Base-by-base conservation (phyloP, 2,888 invertebrate genomes). In the Micoletzkya japonica region DNA sequence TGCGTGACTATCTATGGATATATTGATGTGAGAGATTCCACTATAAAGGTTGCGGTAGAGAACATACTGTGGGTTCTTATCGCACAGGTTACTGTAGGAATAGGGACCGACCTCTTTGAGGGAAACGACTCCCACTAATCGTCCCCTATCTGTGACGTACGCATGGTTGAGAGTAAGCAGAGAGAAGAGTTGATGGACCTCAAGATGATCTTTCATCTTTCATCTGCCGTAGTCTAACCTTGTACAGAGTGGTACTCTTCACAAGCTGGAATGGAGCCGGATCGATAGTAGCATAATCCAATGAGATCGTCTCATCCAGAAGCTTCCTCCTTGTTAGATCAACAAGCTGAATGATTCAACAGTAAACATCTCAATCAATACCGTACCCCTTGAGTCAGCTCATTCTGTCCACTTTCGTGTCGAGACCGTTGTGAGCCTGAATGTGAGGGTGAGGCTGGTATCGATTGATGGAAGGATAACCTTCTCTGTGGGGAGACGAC, bases 81-180 rank as follows among this genome's bases (percentile, higher is more conserved):
- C 20, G 10, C 44, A 44, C 20, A 34, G 32, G 10, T 24, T 17
- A 26, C n/a, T 54, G 10, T 24, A 17, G 7, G n/a, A 54, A 7
- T 24, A 59, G 17, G 57, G n/a, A n/a, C n/a, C 24, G 83, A 93
- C 93, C 90, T 97, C 96, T 87, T 93, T 93, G 0, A 97, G 89
- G 0, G 93, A 94, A 4, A 97, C 95, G 0, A 97, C 95, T 1
- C 97, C 97, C 3, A 95, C 93, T 1, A 97, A 90, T 75, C 93
- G 89, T 0, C 95, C 97, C 68, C 95, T 94, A 72, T 94, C 93
- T 0, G 97, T 97, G n/a, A 98, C 97, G 87, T 96, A 98, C 0
- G 96, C 95, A 84, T 94, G 92, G 87, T 94, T 94, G 30, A 98
- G 92, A n/a, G 95, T 95, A 76, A 97, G 90, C 89, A 97, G 92